These are phyloP conservation scores for Carcharodon carcharias DNA, from an alignment of 2,797 vertebrate species.

Conservation along the genomic window DNA sequence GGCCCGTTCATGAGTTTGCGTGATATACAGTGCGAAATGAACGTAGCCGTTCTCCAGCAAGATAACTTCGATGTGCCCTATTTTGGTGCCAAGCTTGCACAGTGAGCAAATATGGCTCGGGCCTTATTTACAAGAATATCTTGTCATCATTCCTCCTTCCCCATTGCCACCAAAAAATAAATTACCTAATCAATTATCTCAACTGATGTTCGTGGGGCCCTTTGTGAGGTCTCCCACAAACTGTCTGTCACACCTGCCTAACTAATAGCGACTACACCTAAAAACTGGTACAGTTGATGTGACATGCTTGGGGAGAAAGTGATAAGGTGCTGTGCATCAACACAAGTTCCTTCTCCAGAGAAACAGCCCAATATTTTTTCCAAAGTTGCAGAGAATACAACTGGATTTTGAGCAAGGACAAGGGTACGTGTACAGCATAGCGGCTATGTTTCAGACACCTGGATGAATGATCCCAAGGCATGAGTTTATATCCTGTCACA, in stretches of 20 bases:
- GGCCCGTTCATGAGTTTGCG: too few relatives aligned
- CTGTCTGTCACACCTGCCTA: neutral
- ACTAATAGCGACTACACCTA: neutral
- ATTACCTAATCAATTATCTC: neutral
- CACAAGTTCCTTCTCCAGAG: neutral
- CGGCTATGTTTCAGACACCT: neutral
- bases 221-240: neutral
- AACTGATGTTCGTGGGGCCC: neutral
- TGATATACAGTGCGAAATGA: too few relatives aligned
- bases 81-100: too few relatives aligned
- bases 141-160: neutral
- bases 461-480: neutral
- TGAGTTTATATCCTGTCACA: too few relatives aligned
- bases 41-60: too few relatives aligned
- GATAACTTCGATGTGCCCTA: too few relatives aligned
- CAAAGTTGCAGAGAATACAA: neutral
- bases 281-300: neutral
- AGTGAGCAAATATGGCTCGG: too few relatives aligned
- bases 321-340: neutral
- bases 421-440: neutral
- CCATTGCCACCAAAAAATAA: neutral
- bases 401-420: neutral
- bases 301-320: neutral
- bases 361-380: neutral
- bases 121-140: too few relatives aligned